These are phyloP conservation scores for Pogonocichla stellata DNA, from an alignment of 2,113 vertebrate species.

Conservation along the genomic window DNA sequence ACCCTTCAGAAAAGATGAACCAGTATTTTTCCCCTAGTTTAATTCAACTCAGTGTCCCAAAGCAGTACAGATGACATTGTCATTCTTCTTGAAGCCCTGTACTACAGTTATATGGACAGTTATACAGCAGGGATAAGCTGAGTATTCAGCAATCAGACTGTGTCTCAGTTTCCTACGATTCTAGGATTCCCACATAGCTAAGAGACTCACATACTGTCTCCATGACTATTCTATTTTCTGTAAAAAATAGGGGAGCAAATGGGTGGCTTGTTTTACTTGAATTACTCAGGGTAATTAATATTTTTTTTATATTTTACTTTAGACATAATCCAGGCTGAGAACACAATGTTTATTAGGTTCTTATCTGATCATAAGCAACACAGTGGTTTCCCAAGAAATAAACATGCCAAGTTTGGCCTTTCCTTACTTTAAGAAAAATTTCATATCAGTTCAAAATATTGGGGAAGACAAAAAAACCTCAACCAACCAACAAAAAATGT, in stretches of 20 bases:
- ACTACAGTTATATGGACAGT: not conserved
- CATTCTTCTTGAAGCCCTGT: not conserved
- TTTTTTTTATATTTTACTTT: not conserved
- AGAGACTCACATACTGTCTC: not conserved
- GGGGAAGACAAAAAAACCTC: accelerated
- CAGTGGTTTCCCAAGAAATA: not conserved
- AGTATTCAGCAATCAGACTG: not conserved
- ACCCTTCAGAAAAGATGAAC: not conserved
- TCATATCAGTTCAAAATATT: accelerated
- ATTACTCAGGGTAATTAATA: not conserved
- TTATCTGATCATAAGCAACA: not conserved
- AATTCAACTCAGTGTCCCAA: not conserved
- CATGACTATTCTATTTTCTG: not conserved
- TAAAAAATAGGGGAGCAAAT: not conserved
- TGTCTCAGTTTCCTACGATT: not conserved
- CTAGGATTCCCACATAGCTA: not conserved
- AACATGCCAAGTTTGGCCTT: not conserved
- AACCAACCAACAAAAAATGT: too few species aligned
- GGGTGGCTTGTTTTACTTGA: not conserved
- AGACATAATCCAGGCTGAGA: not conserved
- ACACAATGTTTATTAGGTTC: not conserved
- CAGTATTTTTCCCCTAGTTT: not conserved
- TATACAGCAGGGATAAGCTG: not conserved
- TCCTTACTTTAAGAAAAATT: not conserved
- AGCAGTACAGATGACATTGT: not conserved